Evolutionary conservation across 2,888 invertebrate genomes (phyloP).

Genomic region (Eupithecia subfuscata): DNA sequence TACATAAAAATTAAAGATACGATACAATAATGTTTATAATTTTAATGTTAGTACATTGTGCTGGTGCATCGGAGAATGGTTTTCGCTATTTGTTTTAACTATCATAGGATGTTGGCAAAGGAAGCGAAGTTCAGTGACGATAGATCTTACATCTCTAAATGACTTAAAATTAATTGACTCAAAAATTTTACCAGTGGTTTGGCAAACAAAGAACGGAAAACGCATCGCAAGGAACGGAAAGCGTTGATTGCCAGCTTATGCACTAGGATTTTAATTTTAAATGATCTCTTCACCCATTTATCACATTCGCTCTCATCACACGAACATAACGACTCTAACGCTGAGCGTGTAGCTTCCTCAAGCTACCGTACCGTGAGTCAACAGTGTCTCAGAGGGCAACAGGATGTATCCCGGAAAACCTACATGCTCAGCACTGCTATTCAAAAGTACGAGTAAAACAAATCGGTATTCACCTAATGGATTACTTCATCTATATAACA

Average conservation of each 20-base stretch:
- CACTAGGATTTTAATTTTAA: conserved; percentile 66
- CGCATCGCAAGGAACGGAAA: conserved; percentile 43
- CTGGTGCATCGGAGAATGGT: conserved; percentile 70
- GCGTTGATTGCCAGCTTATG: conserved; percentile 59
- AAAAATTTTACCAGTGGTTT: conserved; percentile 66
- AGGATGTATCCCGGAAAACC: neutral
- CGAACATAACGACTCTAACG: conserved; percentile 55
- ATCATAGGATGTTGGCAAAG: conserved; percentile 71
- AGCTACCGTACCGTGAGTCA: neutral
- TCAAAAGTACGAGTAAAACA: conserved; percentile 45
- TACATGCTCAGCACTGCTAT: conserved; percentile 25
- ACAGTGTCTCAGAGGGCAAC: neutral
- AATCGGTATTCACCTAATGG: conserved; percentile 63
- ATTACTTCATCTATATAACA: conserved; percentile 65
- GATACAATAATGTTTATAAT: conserved; percentile 51
- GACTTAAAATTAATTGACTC: conserved; percentile 83
- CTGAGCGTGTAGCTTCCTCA: conserved; percentile 1
- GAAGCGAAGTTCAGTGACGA: conserved; percentile 68
- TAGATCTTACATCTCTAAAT: conserved; percentile 74
- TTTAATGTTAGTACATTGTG: conserved; percentile 72
- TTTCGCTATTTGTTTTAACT: conserved; percentile 60
- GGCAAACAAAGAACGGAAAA: conserved; percentile 49
- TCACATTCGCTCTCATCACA: conserved; percentile 73
- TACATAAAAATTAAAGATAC: conserved; percentile 60
- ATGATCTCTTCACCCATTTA: conserved; percentile 56